A percentile compares a stretch with the other conserved stretches of the same genome.
phyloP scores from a whole-genome alignment of 2,113 vertebrate genomes.

The Xerus inauris region DNA sequence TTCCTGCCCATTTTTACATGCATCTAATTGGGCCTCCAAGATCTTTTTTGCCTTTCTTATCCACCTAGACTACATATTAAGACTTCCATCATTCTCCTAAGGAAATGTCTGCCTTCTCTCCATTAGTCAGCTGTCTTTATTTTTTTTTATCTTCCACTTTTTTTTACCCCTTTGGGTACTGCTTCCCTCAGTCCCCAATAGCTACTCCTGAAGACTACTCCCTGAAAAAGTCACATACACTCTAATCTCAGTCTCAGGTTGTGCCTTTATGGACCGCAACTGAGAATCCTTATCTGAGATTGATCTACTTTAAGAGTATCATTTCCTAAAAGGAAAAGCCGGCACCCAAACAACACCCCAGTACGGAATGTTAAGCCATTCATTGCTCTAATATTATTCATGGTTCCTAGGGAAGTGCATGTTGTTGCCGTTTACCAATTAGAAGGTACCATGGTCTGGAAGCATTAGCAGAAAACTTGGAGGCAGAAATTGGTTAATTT shows the following conservation, averaged over 20 bases:
- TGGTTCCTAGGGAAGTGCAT: background rate
- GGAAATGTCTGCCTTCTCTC: background rate
- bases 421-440: background rate
- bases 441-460: background rate
- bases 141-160: background rate
- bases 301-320: background rate
- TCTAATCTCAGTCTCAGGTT: background rate
- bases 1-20: background rate
- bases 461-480: constrained; percentile 12
- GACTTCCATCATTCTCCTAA: background rate
- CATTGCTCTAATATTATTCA: background rate
- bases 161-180: background rate
- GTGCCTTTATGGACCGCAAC: background rate
- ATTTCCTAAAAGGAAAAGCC: background rate
- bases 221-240: background rate
- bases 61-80: background rate
- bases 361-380: background rate
- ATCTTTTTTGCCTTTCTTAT: background rate
- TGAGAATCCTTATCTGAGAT: background rate
- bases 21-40: background rate
- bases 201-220: background rate
- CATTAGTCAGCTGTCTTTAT: background rate
- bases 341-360: background rate
- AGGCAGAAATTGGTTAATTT: constrained; percentile 64
- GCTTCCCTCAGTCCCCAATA: background rate